Evolutionary conservation across 2,797 vertebrate genomes (phyloP).

Genomic region (Chiroxiphia lanceolata): DNA sequence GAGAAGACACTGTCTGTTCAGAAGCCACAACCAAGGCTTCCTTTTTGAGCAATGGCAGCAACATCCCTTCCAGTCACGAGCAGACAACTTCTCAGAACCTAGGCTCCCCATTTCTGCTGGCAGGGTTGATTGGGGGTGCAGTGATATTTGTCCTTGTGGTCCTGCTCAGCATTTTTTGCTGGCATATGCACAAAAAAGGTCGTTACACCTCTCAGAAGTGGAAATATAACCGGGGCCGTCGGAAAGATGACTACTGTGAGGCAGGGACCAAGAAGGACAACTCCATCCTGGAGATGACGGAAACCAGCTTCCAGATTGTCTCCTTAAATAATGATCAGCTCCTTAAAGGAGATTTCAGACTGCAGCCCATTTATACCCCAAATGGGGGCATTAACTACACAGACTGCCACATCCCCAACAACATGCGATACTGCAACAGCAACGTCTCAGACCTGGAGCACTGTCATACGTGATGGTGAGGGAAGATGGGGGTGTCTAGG

Average conservation of each 20-base stretch:
- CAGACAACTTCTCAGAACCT: slow-evolving; percentile 87
- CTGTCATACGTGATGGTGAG: slow-evolving; percentile 88
- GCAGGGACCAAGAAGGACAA: slow-evolving; percentile 97
- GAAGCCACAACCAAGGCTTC: slow-evolving; percentile 92
- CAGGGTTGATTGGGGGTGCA: slow-evolving; percentile 89
- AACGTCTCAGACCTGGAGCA: slow-evolving; percentile 92
- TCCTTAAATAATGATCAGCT: slow-evolving; percentile 99
- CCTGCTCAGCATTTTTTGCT: slow-evolving; percentile 87
- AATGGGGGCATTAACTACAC: slow-evolving; percentile 97
- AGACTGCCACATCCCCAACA: slow-evolving; percentile 98
- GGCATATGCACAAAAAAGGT: slow-evolving; percentile 98
- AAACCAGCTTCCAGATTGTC: slow-evolving; percentile 99
- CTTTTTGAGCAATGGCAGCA: slow-evolving; percentile 77
- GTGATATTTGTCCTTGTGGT: slow-evolving; percentile 91
- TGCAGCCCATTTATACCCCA: slow-evolving; percentile 97
- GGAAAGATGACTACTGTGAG: slow-evolving; percentile 97
- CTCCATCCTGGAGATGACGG: slow-evolving; percentile 98
- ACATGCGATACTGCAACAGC: slow-evolving; percentile 95
- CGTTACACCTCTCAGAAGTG: slow-evolving; percentile 92
- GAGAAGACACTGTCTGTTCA: slow-evolving; percentile 92
- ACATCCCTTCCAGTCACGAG: slow-evolving; percentile 86
- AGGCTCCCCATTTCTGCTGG: slow-evolving; percentile 91
- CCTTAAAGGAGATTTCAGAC: slow-evolving; percentile 94
- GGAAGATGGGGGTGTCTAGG: neutral
- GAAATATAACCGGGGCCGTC: slow-evolving; percentile 95